Conservation (phyloP, 2,888 invertebrate species). For the Diadegma fenestrale region DNA sequence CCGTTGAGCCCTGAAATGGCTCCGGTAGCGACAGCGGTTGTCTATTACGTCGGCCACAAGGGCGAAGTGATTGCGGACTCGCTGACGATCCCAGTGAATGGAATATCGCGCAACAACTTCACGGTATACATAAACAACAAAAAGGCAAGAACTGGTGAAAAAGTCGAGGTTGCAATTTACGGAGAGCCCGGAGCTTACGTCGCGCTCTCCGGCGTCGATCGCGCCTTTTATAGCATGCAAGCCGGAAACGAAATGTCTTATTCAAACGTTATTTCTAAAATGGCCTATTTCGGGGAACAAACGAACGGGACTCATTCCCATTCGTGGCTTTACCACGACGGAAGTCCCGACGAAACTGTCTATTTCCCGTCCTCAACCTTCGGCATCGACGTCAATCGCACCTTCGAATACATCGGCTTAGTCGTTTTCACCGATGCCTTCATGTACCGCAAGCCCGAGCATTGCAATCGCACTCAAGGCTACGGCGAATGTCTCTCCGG, state of each 20-base stretch:
- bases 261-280: slow-evolving; percentile 94
- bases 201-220: slow-evolving; percentile 95
- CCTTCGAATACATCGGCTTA: slow-evolving; percentile 95
- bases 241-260: slow-evolving; percentile 96
- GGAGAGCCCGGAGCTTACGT: slow-evolving; percentile 98
- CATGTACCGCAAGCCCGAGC: slow-evolving; percentile 88
- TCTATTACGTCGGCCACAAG: slow-evolving; percentile 93
- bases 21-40: slow-evolving; percentile 95
- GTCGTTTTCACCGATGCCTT: slow-evolving; percentile 96
- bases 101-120: slow-evolving; percentile 96
- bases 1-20: slow-evolving; percentile 95
- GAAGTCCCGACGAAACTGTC: slow-evolving; percentile 93
- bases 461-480: slow-evolving; percentile 91
- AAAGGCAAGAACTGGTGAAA: slow-evolving; percentile 96
- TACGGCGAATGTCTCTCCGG: slow-evolving; percentile 93
- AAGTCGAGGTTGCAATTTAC: slow-evolving; percentile 96
- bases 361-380: slow-evolving; percentile 96
- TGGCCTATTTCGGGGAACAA: slow-evolving; percentile 94
- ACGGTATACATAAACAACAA: slow-evolving; percentile 95
- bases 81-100: slow-evolving; percentile 98
- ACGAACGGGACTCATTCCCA: slow-evolving; percentile 94
- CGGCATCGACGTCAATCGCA: slow-evolving; percentile 97
- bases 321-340: slow-evolving; percentile 94
- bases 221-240: slow-evolving; percentile 96
- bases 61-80: slow-evolving; percentile 96